phyloP scores from a whole-genome alignment of 2,113 vertebrate genomes.

The Speoplatyrhinus poulsoni region DNA sequence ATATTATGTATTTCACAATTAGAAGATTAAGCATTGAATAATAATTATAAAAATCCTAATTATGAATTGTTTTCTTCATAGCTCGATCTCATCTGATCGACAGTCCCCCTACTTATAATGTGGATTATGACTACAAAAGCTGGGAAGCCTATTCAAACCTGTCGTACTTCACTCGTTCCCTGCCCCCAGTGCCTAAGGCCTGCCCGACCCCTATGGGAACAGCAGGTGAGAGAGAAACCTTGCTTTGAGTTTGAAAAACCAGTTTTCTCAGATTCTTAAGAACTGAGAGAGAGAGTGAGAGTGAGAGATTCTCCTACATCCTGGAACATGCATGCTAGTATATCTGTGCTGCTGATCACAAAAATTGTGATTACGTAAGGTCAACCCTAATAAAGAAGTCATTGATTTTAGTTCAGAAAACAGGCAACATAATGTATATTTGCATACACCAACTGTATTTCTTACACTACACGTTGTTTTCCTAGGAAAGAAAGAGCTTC shows the following conservation, averaged over 20 bases:
- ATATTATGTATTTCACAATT: not conserved
- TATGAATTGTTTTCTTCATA: conserved; percentile 56
- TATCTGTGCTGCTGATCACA: not conserved
- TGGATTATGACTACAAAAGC: conserved; percentile 87
- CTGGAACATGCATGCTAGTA: conserved; percentile 6
- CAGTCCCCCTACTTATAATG: conserved; percentile 93
- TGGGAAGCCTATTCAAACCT: conserved; percentile 96
- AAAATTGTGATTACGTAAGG: not conserved
- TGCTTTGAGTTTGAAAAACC: conserved; percentile 54
- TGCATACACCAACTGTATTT: not conserved
- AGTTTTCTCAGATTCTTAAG: conserved; percentile 75
- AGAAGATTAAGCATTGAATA: not conserved
- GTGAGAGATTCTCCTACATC: conserved; percentile 33
- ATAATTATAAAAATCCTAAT: not conserved
- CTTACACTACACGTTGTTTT: conserved; percentile 4
- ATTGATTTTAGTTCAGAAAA: no score
- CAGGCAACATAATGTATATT: not conserved
- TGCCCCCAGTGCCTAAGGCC: conserved; percentile 87
- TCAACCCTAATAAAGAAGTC: not conserved
- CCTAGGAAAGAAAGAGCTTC: conserved; percentile 90
- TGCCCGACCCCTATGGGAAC: conserved; percentile 97
- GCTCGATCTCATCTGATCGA: conserved; percentile 92
- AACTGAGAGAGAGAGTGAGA: conserved; percentile 22
- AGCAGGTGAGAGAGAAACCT: conserved; percentile 79
- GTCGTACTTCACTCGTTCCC: conserved; percentile 88